Base-by-base conservation (phyloP, 2,888 invertebrate species). In the Hyposoter didymator region DNA sequence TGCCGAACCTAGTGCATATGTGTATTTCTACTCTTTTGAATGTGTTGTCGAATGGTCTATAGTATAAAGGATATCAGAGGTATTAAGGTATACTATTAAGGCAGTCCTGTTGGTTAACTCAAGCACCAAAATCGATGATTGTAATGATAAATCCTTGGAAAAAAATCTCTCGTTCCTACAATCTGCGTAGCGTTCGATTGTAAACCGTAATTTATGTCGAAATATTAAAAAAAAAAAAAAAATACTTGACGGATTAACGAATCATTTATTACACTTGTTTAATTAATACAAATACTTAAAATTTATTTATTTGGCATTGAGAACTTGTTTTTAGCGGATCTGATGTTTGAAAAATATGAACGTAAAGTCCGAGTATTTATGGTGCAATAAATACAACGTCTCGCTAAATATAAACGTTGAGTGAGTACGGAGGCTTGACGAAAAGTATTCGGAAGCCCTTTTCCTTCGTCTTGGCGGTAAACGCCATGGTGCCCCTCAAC, bases 371-470 rank as follows among this genome's bases (percentile, higher is more conserved):
- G 28, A 10, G 55, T 35, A 32, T 74, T 74, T 45, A 64, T 64
- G 64, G 47, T 64, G 14, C 47, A 14, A 62, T 28, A 62, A 49
- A 35, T 32, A 12, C 12, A 35, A n/a, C 32, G 35, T 32, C 2
- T 47, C 19, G 32, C n/a, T 45, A 49, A 19, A 72, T 32, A 39
- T 75, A 66, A 43, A 55, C 22, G 39, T 10, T 35, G 19, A 43
- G 43, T 17, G 39, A 7, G 45, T n/a, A 47, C 19, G 39, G 45
- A 67, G 55, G 74, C 55, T 55, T 67, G 66, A 55, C 43, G 39
- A 66, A 76, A 67, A 82, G 66, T 69, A 72, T 72, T 45, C 72
- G 59, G 79, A 85, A 82, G 75, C 79, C 85, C 72, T 78, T 69
- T 49, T 74, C 73, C 66, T 67, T 74, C n/a, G n/a, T n/a, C 19